Percentiles rank a stretch among this genome's conserved stretches.
These are phyloP conservation scores for Leuctra nigra DNA, from an alignment of 2,888 invertebrate species.

Conservation along the genomic window DNA sequence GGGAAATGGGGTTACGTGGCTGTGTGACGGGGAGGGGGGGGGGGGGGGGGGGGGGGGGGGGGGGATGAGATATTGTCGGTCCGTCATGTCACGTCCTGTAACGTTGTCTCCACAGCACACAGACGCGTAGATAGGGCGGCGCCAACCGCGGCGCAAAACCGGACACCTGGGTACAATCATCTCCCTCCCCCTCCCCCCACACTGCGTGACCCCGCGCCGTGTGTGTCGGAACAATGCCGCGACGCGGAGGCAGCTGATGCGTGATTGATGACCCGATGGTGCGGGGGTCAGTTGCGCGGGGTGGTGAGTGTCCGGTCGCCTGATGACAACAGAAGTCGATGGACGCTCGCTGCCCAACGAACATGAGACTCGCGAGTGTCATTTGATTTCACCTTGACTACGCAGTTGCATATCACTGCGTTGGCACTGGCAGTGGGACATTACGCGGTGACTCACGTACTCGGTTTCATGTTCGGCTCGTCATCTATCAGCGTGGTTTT, in stretches of 20 bases:
- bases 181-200: background rate
- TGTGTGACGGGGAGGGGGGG: conserved; percentile 36
- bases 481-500: too few species aligned
- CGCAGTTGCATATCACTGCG: too few species aligned
- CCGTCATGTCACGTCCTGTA: conserved; percentile 6
- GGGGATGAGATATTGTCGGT: conserved; percentile 26
- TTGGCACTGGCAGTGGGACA: too few species aligned
- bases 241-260: conserved; percentile 9
- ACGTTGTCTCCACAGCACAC: too few species aligned
- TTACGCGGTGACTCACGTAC: too few species aligned
- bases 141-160: conserved; percentile 26
- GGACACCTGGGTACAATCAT: conserved; percentile 26
- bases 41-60: conserved; percentile 32
- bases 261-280: background rate
- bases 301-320: background rate
- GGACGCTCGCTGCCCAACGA: too few species aligned
- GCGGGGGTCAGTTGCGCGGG: background rate
- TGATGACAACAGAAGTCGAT: too few species aligned
- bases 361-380: too few species aligned
- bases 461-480: too few species aligned
- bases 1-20: background rate
- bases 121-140: conserved; percentile 12
- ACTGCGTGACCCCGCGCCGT: background rate
- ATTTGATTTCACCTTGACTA: too few species aligned
- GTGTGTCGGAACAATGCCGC: conserved; percentile 22